phyloP scores from a whole-genome alignment of 2,888 invertebrate genomes.

The Rhingia campestris region DNA sequence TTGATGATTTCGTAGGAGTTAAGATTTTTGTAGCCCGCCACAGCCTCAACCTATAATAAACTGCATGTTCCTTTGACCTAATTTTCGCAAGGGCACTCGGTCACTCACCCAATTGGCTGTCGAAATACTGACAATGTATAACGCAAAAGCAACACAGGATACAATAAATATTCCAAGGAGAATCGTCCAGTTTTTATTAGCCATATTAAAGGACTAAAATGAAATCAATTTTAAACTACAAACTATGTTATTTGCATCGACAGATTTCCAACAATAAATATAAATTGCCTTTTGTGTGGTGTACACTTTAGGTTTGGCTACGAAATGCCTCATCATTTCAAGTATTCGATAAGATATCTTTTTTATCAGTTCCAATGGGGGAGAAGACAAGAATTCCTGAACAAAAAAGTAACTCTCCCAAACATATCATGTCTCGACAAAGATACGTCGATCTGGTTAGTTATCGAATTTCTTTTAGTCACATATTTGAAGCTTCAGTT shows the following conservation, averaged over 20 bases:
- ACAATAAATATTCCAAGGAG: constrained; percentile 73
- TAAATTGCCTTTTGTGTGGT: neutral
- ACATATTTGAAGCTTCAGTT: too few relatives aligned
- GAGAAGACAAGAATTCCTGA: constrained; percentile 1
- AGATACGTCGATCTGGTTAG: neutral
- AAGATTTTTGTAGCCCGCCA: constrained; percentile 68
- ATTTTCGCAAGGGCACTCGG: neutral
- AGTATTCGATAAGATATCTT: constrained; percentile 39
- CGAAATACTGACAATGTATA: constrained; percentile 74
- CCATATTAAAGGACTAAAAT: constrained; percentile 43
- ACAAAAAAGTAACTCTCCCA: neutral
- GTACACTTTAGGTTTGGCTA: neutral
- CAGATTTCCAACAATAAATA: neutral
- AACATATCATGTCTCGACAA: neutral
- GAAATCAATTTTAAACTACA: neutral
- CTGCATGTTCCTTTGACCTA: neutral
- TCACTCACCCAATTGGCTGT: constrained; percentile 76
- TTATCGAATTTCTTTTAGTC: neutral
- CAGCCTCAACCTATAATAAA: constrained; percentile 72
- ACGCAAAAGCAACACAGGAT: constrained; percentile 74
- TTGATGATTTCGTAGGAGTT: constrained; percentile 71
- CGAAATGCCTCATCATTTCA: constrained; percentile 16
- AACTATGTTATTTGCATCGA: constrained; percentile 1
- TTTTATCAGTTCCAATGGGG: constrained; percentile 8
- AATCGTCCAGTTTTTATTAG: constrained; percentile 75